Conservation (phyloP, 1,140 invertebrate genomes). For the Mamestra configurata region DNA sequence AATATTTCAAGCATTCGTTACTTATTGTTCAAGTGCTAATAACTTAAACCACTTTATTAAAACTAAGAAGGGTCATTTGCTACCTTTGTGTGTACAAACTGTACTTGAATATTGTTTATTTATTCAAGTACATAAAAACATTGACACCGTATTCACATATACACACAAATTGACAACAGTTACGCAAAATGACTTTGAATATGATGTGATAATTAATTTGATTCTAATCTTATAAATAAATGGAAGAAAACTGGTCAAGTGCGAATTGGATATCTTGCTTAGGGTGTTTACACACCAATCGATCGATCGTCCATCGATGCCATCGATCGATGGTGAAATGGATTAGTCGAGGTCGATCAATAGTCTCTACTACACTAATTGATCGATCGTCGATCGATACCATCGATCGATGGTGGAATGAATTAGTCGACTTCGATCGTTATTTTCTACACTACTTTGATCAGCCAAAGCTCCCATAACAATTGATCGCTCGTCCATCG, state of each 20-base stretch:
- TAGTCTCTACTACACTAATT: too few species aligned
- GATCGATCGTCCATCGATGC: too few species aligned
- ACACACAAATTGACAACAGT: slow-evolving; percentile 10
- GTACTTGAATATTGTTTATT: slow-evolving; percentile 34
- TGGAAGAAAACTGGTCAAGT: not conserved
- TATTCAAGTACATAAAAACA: slow-evolving; percentile 18
- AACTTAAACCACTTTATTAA: slow-evolving; percentile 1
- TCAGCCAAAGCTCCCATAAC: too few species aligned
- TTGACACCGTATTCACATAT: slow-evolving; percentile 29
- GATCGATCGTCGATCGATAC: too few species aligned
- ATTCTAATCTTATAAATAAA: not conserved
- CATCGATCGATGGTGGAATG: too few species aligned
- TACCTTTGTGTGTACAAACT: slow-evolving; percentile 7
- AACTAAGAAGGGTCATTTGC: slow-evolving; percentile 4
- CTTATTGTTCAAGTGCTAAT: not conserved
- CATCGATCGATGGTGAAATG: too few species aligned
- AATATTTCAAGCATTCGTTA: not conserved
- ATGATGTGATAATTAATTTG: slow-evolving; percentile 23
- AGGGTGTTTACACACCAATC: too few species aligned
- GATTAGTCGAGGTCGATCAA: too few species aligned
- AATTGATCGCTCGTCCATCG: too few species aligned
- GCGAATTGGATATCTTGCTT: not conserved
- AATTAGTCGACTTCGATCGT: too few species aligned
- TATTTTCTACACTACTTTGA: too few species aligned
- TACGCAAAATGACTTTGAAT: slow-evolving; percentile 20